Percentiles rank a stretch among this genome's conserved stretches.
Conservation (phyloP, 2,113 vertebrate genomes). For the Dasyprocta punctata region DNA sequence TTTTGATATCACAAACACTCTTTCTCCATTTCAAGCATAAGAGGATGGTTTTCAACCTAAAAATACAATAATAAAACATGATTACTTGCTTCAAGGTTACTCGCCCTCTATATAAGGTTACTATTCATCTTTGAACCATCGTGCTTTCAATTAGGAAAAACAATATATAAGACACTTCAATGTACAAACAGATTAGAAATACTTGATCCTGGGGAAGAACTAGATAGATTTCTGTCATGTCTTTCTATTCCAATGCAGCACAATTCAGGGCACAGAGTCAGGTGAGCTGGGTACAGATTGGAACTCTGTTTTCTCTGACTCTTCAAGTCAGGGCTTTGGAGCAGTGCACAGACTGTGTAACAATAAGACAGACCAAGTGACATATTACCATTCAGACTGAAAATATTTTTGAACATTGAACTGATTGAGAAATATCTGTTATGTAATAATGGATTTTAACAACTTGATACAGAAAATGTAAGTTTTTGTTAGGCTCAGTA, state of each 20-base stretch:
- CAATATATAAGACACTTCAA: neutral
- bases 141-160: neutral
- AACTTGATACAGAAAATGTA: neutral
- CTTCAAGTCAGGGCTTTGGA: neutral
- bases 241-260: neutral
- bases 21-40: slow-evolving; percentile 15
- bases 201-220: neutral
- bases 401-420: neutral
- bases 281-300: too few species aligned
- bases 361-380: neutral
- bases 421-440: neutral
- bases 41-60: neutral
- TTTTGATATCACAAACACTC: neutral
- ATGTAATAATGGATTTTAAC: neutral
- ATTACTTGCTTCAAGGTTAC: neutral
- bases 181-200: neutral
- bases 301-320: neutral
- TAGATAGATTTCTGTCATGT: neutral
- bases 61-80: neutral
- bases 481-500: neutral
- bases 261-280: neutral
- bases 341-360: neutral
- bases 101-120: neutral
- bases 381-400: neutral
- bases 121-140: neutral